Evolutionary conservation across 2,113 vertebrate genomes (phyloP), one percentile per base, ranked within the genome.

Genomic region (Campylorhamphus procurvoides): DNA sequence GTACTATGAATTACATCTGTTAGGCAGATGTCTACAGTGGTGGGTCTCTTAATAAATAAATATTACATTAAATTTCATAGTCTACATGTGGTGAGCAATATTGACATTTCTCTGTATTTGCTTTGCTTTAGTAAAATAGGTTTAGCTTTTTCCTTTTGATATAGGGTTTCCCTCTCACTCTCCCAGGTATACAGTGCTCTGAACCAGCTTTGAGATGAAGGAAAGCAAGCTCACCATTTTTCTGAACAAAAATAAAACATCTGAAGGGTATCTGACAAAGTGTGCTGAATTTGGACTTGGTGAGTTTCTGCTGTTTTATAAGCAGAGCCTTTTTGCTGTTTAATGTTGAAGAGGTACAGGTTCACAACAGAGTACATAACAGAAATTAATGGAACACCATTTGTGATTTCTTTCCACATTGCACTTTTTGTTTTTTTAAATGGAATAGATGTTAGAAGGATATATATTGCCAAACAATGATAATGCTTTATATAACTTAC

Each of bases 191-290:
- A 89, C 91, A 95, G 62, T 96, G 87, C 64, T 93, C 82, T 97
- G 94, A 97, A 95, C 68, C 96, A 94, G 89, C 87, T 95, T 96
- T 97, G 95, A 95, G 94, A 94, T 97, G 96, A 97, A 96, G 94
- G 95, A 96, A 92, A 89, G 73, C 93, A 89, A 96, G 89, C 87
- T 97, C 91, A 95, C 94, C 87, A 94, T 94, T 96, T 97, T 97
- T 96, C 81, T 97, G 94, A 96, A 89, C 87, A 96, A 96, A 97
- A 91, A 76, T 85, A 94, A 96, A 95, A 91, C 94, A 93, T 46
- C 94, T 94, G 94, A 96, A 93, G 81, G 94, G 95, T 97, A 87
- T 95, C 95, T 97, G 93, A 80, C 74, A 93, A 93, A 92, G 91
- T 94, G 37, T 94, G 95, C 95, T 96, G 91, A 96, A 95, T 96